Evolutionary conservation across 1,140 invertebrate species (phyloP), one percentile per base, ranked within the genome.

Genomic region (Triops cancriformis): DNA sequence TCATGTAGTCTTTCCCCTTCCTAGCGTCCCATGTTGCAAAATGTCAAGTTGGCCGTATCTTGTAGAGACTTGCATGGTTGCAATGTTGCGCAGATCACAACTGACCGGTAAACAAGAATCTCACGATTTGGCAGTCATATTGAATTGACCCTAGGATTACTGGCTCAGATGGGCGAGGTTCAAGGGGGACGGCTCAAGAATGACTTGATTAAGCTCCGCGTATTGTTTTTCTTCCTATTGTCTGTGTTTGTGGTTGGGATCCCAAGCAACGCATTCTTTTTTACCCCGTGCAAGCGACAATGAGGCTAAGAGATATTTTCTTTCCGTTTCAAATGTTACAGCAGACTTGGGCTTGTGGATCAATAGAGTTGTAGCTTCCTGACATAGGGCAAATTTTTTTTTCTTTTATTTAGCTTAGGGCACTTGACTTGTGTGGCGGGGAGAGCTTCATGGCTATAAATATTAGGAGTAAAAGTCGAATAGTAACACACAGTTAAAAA

Each of bases 281-380:
- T 14, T 23, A 37, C 7, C 31, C 51, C 51, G 23, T 64, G 51
- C 51, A 64, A 18, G 51, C 51, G 51, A 18, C 51, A 64, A 64
- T 64, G 23, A 64, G 51, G 51, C 51, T 64, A n/a, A 64, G n/a
- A 18, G 14, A 64, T 14, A 64, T 23, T 14, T 18, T 64, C n/a
- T 64, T 64, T 18, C 5, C 51, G 14, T 23, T 23, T 23, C 18
- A 64, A 64, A n/a, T 18, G 51, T 18, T 64, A 64, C 18, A 64
- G n/a, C 51, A 23, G 51, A 23, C 51, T 18, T 5, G 51, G 31
- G 51, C 51, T 23, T 23, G 51, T 64, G 51, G 51, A 64, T 64
- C 51, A 64, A 64, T 64, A 64, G 51, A 64, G 51, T 64, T 64
- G 51, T 64, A 64, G 51, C 51, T 64, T 64, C 51, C 51, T 64